Percentiles rank a stretch among this genome's conserved stretches.
Evolutionary conservation across 1,140 invertebrate species (phyloP).

Genomic region (Aporrectodea caliginosa): DNA sequence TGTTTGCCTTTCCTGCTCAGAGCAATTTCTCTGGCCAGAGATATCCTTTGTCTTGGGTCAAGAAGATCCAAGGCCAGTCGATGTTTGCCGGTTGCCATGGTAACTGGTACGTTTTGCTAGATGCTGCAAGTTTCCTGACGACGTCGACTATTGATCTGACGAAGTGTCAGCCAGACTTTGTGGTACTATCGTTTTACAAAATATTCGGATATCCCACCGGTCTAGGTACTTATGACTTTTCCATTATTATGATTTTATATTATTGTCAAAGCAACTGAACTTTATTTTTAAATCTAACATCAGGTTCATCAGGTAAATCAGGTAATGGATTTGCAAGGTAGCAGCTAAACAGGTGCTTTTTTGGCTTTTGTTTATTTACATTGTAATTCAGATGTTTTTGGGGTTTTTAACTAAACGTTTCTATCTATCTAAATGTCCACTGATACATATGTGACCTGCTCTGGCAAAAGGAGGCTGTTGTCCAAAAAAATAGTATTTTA

Average conservation of each 20-base stretch:
- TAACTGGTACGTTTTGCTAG: slow-evolving; percentile 76
- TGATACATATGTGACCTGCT: too few relatives aligned
- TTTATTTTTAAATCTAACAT: too few relatives aligned
- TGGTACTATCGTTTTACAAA: slow-evolving; percentile 93
- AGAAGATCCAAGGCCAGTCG: slow-evolving; percentile 25
- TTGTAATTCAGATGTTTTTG: too few relatives aligned
- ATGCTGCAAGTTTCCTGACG: slow-evolving; percentile 78
- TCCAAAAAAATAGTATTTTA: too few relatives aligned
- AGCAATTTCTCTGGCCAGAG: slow-evolving; percentile 88
- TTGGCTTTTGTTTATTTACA: too few relatives aligned
- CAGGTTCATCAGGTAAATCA: too few relatives aligned
- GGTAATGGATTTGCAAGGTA: too few relatives aligned
- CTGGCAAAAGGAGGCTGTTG: too few relatives aligned
- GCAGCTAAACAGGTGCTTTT: too few relatives aligned
- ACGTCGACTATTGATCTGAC: slow-evolving; percentile 75
- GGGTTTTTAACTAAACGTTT: too few relatives aligned
- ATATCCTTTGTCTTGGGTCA: slow-evolving; percentile 43
- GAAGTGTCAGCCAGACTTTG: slow-evolving; percentile 75
- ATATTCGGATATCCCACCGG: slow-evolving; percentile 95
- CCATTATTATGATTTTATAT: background rate
- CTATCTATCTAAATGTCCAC: too few relatives aligned
- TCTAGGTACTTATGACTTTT: slow-evolving; percentile 48
- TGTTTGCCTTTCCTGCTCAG: slow-evolving; percentile 85
- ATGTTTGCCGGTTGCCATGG: slow-evolving; percentile 39
- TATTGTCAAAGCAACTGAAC: too few relatives aligned